Evolutionary conservation across 2,113 vertebrate genomes (phyloP), one percentile per base, ranked within the genome.

Genomic region (Cyprinodon tularosa): DNA sequence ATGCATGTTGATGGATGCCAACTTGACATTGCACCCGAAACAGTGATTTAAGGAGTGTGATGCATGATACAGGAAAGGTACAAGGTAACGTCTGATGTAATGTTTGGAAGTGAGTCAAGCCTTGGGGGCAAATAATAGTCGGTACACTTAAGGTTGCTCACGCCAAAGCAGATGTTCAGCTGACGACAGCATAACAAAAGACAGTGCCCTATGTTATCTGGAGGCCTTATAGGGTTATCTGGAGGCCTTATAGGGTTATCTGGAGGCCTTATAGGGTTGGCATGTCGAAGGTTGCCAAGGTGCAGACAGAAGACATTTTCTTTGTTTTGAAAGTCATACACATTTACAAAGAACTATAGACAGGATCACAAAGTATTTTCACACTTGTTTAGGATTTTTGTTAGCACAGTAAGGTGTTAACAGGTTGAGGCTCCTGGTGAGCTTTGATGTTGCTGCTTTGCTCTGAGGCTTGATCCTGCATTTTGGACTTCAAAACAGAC

Each of bases 401-500:
- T 77, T 72, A 90, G 77, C 78, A 68, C 71, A 63, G 82, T 48
- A 37, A 74, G 72, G 68, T 13, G 73, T 84, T 83, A 63, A 94
- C 94, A 93, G 64, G 95, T 93, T 95, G 94, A 76, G 94, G 94
- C 93, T 95, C 95, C 87, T 95, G 95, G 90, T 93, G 95, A 89
- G 95, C 95, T 81, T 95, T 95, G 94, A 96, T 95, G 93, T 95
- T 94, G 94, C 95, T 92, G 95, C 83, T 92, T 89, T 79, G 90
- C 84, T 93, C 93, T 11, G 88, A 92, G 93, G 93, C 95, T 3
- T 95, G 95, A 86, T 97, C 96, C 62, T 95, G 95, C 85, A 93
- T 94, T 94, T 94, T 97, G 93, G 96, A 97, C 94, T 96, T 97
- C 88, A 96, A 91, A 88, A 96, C 97, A 40, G 95, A 95, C 80